Conservation (phyloP, 2,888 invertebrate genomes). For the Apamea monoglypha region DNA sequence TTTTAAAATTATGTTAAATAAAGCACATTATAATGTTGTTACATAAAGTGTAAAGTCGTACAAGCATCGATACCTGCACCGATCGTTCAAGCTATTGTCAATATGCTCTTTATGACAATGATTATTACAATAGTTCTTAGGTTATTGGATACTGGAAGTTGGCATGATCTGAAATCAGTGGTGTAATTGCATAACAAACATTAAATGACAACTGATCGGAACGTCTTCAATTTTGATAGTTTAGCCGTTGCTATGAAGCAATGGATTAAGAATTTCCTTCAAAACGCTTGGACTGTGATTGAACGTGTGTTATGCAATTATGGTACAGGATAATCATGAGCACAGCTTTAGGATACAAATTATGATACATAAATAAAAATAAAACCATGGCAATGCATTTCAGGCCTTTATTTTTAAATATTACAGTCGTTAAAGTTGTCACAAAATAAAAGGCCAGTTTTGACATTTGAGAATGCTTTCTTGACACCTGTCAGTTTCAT, state of each 20-base stretch:
- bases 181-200: background rate
- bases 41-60: background rate
- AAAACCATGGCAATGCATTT: slow-evolving; percentile 12
- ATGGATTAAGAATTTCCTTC: background rate
- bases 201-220: background rate
- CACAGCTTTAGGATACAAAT: slow-evolving; percentile 3
- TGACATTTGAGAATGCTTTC: too few relatives aligned
- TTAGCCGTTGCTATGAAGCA: background rate
- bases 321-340: background rate
- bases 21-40: background rate
- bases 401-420: slow-evolving; percentile 7
- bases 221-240: background rate
- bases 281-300: background rate
- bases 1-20: background rate
- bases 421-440: too few relatives aligned
- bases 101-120: background rate
- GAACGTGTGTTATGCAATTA: background rate
- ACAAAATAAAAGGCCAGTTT: too few relatives aligned
- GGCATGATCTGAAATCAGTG: background rate
- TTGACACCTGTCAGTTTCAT: too few relatives aligned
- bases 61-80: background rate
- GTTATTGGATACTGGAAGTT: background rate
- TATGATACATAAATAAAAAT: background rate
- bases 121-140: background rate
- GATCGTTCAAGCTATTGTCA: background rate